These are phyloP conservation scores for Tetrapedia diversipes DNA, from an alignment of 2,888 invertebrate genomes.

Conservation along the genomic window DNA sequence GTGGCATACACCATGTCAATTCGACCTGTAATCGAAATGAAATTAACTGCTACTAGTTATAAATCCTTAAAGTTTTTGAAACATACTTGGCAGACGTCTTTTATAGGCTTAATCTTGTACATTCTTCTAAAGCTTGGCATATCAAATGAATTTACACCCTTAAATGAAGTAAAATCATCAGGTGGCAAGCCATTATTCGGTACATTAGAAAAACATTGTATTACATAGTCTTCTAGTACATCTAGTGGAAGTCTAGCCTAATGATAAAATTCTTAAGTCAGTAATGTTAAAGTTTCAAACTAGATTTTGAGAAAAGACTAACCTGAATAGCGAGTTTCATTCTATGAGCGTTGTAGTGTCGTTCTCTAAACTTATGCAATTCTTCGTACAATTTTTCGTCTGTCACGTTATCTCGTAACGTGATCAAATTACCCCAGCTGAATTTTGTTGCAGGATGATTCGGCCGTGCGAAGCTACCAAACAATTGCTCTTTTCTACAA, in stretches of 20 bases:
- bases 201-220: constrained; percentile 87
- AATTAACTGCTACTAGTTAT: not conserved
- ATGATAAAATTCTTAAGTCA: constrained; percentile 30
- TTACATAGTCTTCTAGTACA: constrained; percentile 87
- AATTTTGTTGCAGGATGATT: constrained; percentile 91
- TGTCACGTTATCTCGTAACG: constrained; percentile 87
- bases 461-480: constrained; percentile 87
- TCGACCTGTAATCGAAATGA: constrained; percentile 82
- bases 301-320: constrained; percentile 18
- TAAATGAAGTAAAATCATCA: constrained; percentile 85
- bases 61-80: not conserved
- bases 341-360: constrained; percentile 93
- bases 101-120: constrained; percentile 90
- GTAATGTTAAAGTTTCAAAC: not conserved
- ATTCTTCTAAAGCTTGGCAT: constrained; percentile 87
- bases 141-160: constrained; percentile 84
- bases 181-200: constrained; percentile 87
- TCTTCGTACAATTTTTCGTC: constrained; percentile 88
- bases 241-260: constrained; percentile 87
- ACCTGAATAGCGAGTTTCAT: constrained; percentile 95
- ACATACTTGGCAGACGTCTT: constrained; percentile 87
- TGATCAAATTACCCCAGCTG: constrained; percentile 92
- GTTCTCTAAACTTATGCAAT: constrained; percentile 89
- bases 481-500: constrained; percentile 90
- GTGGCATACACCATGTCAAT: constrained; percentile 87